These are phyloP conservation scores for Cervus canadensis DNA, from an alignment of 2,113 vertebrate genomes.

Conservation along the genomic window DNA sequence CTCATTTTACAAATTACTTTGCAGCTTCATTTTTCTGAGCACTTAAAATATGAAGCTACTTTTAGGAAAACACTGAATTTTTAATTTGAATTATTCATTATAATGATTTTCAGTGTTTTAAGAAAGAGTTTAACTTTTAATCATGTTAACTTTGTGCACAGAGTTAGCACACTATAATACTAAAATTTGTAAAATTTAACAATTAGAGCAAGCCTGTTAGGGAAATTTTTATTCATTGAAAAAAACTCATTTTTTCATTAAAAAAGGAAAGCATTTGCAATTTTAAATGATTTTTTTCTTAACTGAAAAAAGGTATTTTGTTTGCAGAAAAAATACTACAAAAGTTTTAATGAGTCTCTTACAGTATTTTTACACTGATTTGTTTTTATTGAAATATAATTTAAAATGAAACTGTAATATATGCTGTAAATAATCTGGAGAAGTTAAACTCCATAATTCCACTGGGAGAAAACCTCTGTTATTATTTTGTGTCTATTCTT, in stretches of 20 bases:
- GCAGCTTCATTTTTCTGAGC: not conserved
- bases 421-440: not conserved
- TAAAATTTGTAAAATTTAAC: not conserved
- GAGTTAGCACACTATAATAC: not conserved
- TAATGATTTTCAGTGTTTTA: slow-evolving; percentile 1
- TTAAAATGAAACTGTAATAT: slow-evolving; percentile 21
- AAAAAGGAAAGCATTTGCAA: not conserved
- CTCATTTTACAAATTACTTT: slow-evolving; percentile 14
- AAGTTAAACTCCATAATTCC: slow-evolving; percentile 22
- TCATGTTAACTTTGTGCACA: not conserved
- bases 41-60: not conserved
- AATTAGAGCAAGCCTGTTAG: not conserved
- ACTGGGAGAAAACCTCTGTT: not conserved
- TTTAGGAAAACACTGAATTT: not conserved
- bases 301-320: not conserved
- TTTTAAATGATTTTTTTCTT: not conserved
- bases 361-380: not conserved
- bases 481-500: not conserved
- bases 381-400: slow-evolving; percentile 24
- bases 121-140: not conserved
- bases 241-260: slow-evolving; percentile 14
- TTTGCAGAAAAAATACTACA: slow-evolving; percentile 5
- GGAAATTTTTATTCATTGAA: not conserved
- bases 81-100: not conserved
- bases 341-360: slow-evolving; percentile 20